Base-by-base conservation (phyloP, 2,797 vertebrate species). In the Helostoma temminkii region DNA sequence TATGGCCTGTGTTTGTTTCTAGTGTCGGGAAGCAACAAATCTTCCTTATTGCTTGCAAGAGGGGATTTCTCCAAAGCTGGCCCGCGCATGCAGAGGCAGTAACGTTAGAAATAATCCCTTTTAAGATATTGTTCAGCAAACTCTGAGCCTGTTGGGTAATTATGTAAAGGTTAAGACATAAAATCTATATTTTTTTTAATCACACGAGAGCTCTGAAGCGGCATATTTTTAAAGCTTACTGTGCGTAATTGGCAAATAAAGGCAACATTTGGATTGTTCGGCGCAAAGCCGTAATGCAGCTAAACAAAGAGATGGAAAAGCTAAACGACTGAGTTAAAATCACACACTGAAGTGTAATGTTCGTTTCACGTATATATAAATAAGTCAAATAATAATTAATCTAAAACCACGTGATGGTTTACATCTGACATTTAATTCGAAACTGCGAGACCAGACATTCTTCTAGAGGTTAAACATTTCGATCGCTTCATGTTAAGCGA, bases 11-110 rank as follows among this genome's bases (percentile, higher is more conserved):
- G 83, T 88, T 82, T 79, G 81, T 80, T 83, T 80, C 80, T 82
- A 53, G 36, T 76, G 84, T 83, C 88, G 87, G 84, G 78, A 83
- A 78, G 86, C 84, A 90, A 84, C 85, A 90, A 85, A 83, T 87
- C 83, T 88, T 64, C 67, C 58, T 83, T 71, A 90, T 62, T 62
- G 71, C 76, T 45, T 64, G 55, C 42, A 74, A 70, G 73, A 60
- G 79, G 60, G 30, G 34, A 37, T 73, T 66, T 71, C 41, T 61
- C 22, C 61, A 0, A 65, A 68, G 42, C 25, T 30, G 28, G 43
- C 36, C 24, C 58, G 26, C 16, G 22, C 15, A 24, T 34, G 59
- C 26, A 63, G 49, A 42, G 54, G 39, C 2, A 54, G 57, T 54
- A 22, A 71, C 46, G 18, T 6, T 6, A 21, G 15, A 47, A 57